A percentile compares a stretch with the other conserved stretches of the same genome.
Evolutionary conservation across 2,113 vertebrate species (phyloP).

Genomic region (Zeus faber): DNA sequence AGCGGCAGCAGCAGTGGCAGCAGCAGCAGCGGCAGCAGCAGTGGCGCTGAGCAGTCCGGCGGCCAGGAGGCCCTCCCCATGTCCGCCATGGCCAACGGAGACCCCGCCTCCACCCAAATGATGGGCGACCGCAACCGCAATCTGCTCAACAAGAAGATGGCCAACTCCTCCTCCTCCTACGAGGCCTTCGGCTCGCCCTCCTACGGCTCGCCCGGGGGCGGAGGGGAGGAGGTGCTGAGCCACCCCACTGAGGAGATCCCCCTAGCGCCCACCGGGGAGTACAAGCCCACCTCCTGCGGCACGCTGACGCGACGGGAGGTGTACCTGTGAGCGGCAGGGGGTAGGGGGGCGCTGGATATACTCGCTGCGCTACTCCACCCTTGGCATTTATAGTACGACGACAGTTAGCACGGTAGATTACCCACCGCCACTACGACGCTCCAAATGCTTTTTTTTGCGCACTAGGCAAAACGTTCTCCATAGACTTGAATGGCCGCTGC

Average conservation of each 20-base stretch:
- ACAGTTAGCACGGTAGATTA: no score
- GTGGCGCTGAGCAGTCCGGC: conserved; percentile 80
- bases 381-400: no score
- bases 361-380: no score
- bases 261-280: conserved; percentile 93
- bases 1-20: conserved; percentile 74
- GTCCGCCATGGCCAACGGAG: conserved; percentile 86
- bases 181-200: conserved; percentile 90
- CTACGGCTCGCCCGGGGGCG: conserved; percentile 86
- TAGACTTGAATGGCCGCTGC: no score
- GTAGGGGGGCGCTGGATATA: conserved; percentile 61
- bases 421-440: no score
- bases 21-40: conserved; percentile 67
- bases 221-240: conserved; percentile 64
- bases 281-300: conserved; percentile 95
- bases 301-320: conserved; percentile 98
- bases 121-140: conserved; percentile 98
- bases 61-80: conserved; percentile 92
- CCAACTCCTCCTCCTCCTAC: conserved; percentile 78
- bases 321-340: conserved; percentile 86
- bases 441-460: no score
- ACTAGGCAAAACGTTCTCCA: no score
- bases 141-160: conserved; percentile 97
- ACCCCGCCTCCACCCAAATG: conserved; percentile 83
- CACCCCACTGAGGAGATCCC: conserved; percentile 93